These are phyloP conservation scores for Stenodera caucasica DNA, from an alignment of 2,888 invertebrate species.

Conservation along the genomic window DNA sequence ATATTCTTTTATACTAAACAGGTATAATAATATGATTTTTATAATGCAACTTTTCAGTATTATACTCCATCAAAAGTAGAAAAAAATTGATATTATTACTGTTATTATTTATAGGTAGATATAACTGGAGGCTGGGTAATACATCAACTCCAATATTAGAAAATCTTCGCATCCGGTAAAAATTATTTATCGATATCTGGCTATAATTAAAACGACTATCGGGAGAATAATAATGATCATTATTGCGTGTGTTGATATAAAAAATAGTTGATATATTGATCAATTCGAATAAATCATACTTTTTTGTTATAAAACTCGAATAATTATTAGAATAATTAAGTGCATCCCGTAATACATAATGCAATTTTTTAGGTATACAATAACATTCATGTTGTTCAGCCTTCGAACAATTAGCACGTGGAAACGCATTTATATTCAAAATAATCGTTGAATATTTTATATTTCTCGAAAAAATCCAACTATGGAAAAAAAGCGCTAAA, in stretches of 20 bases:
- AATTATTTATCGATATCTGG: neutral
- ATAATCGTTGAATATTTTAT: constrained; percentile 18
- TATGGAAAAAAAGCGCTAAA: neutral
- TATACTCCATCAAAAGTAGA: constrained; percentile 4
- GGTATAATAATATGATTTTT: constrained; percentile 17
- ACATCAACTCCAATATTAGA: neutral
- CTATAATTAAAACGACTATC: constrained; percentile 15
- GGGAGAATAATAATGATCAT: neutral
- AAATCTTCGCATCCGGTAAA: neutral
- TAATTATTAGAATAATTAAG: too few relatives aligned
- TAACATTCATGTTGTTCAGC: constrained; percentile 17
- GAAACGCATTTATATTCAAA: constrained; percentile 16
- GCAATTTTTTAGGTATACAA: constrained; percentile 5
- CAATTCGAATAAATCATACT: too few relatives aligned
- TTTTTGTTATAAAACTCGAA: too few relatives aligned
- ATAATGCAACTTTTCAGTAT: constrained; percentile 21
- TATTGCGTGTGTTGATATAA: too few relatives aligned
- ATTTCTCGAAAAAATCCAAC: too few relatives aligned
- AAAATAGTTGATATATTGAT: too few relatives aligned
- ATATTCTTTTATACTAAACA: constrained; percentile 21
- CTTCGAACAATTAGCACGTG: constrained; percentile 15
- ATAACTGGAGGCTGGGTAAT: neutral
- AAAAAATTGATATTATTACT: constrained; percentile 7
- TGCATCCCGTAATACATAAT: too few relatives aligned
- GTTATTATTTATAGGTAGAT: neutral